Evolutionary conservation across 64 coral and sea anemone genomes (phyloP).

Genomic region (Montipora cactus): DNA sequence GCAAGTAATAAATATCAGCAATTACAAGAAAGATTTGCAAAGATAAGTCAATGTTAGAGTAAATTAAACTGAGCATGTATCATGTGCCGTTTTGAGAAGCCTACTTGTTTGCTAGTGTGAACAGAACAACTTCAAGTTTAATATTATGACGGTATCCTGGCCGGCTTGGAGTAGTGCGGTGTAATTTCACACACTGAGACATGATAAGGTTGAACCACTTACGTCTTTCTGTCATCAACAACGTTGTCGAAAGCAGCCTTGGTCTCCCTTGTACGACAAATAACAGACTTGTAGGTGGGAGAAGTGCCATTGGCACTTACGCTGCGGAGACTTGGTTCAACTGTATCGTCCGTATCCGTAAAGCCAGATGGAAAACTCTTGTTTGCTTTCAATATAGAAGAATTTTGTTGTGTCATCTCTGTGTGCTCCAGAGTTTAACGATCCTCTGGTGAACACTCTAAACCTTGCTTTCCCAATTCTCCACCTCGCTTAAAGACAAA

Average conservation of each 20-base stretch:
- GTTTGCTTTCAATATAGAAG: not conserved
- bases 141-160: too few relatives aligned
- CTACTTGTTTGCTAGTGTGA: too few relatives aligned
- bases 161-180: too few relatives aligned
- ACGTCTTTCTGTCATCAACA: not conserved
- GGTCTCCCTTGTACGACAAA: not conserved
- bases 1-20: not conserved
- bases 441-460: not conserved
- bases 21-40: too few relatives aligned
- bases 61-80: too few relatives aligned
- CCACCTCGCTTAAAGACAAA: too few relatives aligned
- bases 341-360: not conserved
- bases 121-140: too few relatives aligned
- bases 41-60: too few relatives aligned
- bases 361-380: not conserved
- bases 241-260: constrained; percentile 17
- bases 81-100: too few relatives aligned
- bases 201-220: not conserved
- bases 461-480: not conserved
- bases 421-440: not conserved
- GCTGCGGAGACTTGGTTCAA: not conserved
- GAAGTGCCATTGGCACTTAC: not conserved
- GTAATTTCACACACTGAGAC: not conserved
- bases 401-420: not conserved
- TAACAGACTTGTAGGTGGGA: not conserved